Evolutionary conservation across 2,797 vertebrate genomes (phyloP), one percentile per base, ranked within the genome.

Genomic region (Enteromius unitaeniatus): DNA sequence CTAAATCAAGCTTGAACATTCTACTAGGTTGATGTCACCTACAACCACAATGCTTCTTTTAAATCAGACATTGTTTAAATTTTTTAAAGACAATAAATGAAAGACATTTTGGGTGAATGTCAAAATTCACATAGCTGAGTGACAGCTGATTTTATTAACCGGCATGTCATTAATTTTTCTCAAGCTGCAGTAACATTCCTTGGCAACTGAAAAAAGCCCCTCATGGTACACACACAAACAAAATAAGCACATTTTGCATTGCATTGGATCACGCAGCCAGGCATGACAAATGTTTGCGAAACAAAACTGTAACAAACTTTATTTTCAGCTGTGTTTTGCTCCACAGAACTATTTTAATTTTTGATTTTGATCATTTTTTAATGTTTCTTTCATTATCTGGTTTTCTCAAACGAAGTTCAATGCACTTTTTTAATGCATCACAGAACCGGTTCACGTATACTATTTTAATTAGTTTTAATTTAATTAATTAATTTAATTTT

Each of bases 61-160:
- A 65, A 45, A 68, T 26, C 49, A 77, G 23, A 3, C 49, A n/a
- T 68, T 23, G 13, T 3, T 31, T 0, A 42, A 47, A 83, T 77
- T 31, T 53, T 68, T 68, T 74, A 1, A 76, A 58, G 9, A 47
- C 13, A 40, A 28, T 40, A 55, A 5, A 1, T 26, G 17, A 6
- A 42, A 42, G 13, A 55, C 10, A 23, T 37, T 64, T 34, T 3
- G 14, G 28, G 26, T 51, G 26, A 67, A 40, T 37, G 28, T 40
- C 26, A 34, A 78, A 34, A 62, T 28, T 55, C 10, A 11, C 42
- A 81, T 62, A 73, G 37, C 14, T 65, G 58, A 15, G 6, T 53
- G 58, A 60, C 37, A 70, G 3, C 11, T 81, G 37, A 76, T 68
- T 55, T 83, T 45, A 76, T 19, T 55, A 67, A 73, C 49, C 17